Evolutionary conservation across 2,888 invertebrate genomes (phyloP).

Genomic region (Sericinus montela): DNA sequence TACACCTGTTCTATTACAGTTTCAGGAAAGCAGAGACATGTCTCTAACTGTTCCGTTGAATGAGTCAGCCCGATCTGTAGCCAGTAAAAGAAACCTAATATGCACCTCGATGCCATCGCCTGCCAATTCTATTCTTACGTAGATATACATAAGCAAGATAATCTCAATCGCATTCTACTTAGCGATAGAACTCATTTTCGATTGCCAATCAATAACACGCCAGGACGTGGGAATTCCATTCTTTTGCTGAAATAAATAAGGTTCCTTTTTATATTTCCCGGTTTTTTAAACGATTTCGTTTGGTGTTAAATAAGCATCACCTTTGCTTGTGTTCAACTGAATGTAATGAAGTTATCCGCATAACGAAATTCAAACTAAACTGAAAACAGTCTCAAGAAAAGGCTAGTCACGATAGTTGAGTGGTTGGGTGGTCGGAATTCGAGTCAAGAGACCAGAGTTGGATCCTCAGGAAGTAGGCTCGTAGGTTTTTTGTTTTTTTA

Average conservation of each 20-base stretch:
- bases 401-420: no score
- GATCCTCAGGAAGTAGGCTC: no score
- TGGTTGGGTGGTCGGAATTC: no score
- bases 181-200: slow-evolving; percentile 18
- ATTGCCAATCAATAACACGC: slow-evolving; percentile 1
- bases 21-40: slow-evolving; percentile 14
- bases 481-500: no score
- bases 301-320: slow-evolving; percentile 35
- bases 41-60: slow-evolving; percentile 47
- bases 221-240: slow-evolving; percentile 13
- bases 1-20: background rate
- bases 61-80: slow-evolving; percentile 43
- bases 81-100: slow-evolving; percentile 52
- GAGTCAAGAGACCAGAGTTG: no score
- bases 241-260: background rate
- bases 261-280: slow-evolving; percentile 10
- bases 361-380: no score
- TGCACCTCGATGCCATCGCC: slow-evolving; percentile 38
- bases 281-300: slow-evolving; percentile 18
- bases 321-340: slow-evolving; percentile 36
- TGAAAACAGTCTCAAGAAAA: no score
- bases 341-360: slow-evolving; percentile 7
- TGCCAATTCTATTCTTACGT: slow-evolving; percentile 68
- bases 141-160: slow-evolving; percentile 25
- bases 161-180: slow-evolving; percentile 18